Percentiles rank a stretch among this genome's conserved stretches.
These are phyloP conservation scores for Takifugu bimaculatus DNA, from an alignment of 2,113 vertebrate genomes.

Conservation along the genomic window DNA sequence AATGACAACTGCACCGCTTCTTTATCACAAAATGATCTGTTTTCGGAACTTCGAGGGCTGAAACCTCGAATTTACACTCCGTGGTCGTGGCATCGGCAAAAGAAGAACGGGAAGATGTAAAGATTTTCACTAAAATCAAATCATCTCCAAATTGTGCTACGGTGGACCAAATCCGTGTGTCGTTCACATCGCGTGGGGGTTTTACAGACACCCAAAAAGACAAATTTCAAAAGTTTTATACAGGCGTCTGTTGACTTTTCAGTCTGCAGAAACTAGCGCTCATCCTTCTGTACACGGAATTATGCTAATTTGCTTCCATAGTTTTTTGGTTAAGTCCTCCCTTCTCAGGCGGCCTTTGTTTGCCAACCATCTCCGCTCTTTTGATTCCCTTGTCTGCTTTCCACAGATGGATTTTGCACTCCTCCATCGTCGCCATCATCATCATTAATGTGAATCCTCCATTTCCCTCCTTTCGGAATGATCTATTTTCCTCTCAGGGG, in stretches of 20 bases:
- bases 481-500: constrained; percentile 35
- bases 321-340: background rate
- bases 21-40: too few species aligned
- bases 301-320: background rate
- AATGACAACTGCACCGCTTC: background rate
- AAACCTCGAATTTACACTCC: too few species aligned
- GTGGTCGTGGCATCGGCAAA: too few species aligned
- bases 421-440: constrained; percentile 4
- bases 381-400: background rate
- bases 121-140: too few species aligned
- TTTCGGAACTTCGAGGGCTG: too few species aligned
- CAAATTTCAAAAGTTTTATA: background rate
- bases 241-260: background rate
- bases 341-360: background rate
- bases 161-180: too few species aligned
- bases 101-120: too few species aligned
- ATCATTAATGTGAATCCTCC: constrained; percentile 28
- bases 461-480: constrained; percentile 31
- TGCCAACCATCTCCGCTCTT: constrained; percentile 4
- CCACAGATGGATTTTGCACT: constrained; percentile 17
- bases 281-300: background rate
- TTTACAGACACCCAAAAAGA: too few species aligned
- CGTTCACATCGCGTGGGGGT: too few species aligned
- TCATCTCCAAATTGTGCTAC: too few species aligned
- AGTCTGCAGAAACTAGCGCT: background rate